Evolutionary conservation across 1,140 invertebrate species (phyloP), one percentile per base, ranked within the genome.

Genomic region (Papilio helenus): DNA sequence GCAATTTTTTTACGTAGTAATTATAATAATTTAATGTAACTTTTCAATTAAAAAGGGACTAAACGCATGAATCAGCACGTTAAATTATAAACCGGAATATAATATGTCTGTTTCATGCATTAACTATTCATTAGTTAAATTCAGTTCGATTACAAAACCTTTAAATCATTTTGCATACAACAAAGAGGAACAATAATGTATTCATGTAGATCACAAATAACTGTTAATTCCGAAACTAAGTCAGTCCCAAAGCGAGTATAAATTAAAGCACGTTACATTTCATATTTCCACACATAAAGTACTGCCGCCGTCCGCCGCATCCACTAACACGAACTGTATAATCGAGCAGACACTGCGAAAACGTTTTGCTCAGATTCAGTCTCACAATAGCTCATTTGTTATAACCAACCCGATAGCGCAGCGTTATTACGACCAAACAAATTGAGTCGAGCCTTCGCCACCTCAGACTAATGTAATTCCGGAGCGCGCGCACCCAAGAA

Each of bases 381-480:
- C 89, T 89, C 87, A 93, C 91, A 93, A 93, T 93, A 93, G 91
- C 90, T 93, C 93, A 93, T 92, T 92, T 92, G 90, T 92, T 93
- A 93, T 93, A 93, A 92, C 91, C 91, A 92, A 93, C 90, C 91
- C 90, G 93, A 94, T 94, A 94, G 87, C 90, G 89, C 84, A 86
- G 91, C 89, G 90, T 92, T 94, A 93, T 94, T 94, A 94, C 92
- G 83, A 86, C 88, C 90, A 93, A 94, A 93, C 92, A 94, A 94
- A 93, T 94, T 92, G 92, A 93, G 90, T 92, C 91, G 92, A 93
- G 91, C 91, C 91, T 92, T 92, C 92, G 91, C 93, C 93, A 94
- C 93, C 93, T 94, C 93, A 94, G 93, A 93, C 92, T 94, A 94
- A 94, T 94, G 92, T 93, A 94, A 94, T 94, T 93, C 88, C 90